These are phyloP conservation scores for Ectemnius lituratus DNA, from an alignment of 2,888 invertebrate species.

Conservation along the genomic window DNA sequence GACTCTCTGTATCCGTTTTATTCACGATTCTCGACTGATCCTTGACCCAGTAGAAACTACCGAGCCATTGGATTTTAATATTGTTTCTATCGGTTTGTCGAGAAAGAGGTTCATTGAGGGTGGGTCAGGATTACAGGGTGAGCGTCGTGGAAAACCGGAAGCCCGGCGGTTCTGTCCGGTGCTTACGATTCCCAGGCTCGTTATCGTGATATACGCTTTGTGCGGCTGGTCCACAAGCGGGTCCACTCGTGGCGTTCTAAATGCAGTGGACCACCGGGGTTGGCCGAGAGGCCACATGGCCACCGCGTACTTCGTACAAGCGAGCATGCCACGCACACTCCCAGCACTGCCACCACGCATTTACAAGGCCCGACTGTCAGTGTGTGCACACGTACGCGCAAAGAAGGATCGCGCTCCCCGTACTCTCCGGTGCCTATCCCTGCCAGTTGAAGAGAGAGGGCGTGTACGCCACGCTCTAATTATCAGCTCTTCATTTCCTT, in stretches of 20 bases:
- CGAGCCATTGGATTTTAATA: too few species aligned
- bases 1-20: too few species aligned
- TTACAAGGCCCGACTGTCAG: conserved; percentile 1
- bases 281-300: conserved; percentile 64
- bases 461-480: conserved; percentile 66
- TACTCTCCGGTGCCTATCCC: conserved; percentile 52
- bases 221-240: conserved; percentile 58
- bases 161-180: conserved; percentile 50
- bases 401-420: conserved; percentile 9
- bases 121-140: too few species aligned
- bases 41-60: too few species aligned
- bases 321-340: conserved; percentile 40
- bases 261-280: conserved; percentile 68
- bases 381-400: conserved; percentile 14
- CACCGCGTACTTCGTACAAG: conserved; percentile 53
- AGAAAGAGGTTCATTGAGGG: too few species aligned
- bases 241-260: conserved; percentile 71
- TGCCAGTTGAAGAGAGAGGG: conserved; percentile 61
- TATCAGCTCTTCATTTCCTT: conserved; percentile 65
- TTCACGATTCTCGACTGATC: too few species aligned
- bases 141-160: conserved; percentile 60
- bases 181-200: conserved; percentile 68
- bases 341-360: conserved; percentile 18
- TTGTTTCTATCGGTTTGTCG: too few species aligned
- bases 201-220: conserved; percentile 70